A percentile compares a stretch with the other conserved stretches of the same genome.
Conservation (phyloP, 2,113 vertebrate species). For the Pycnonotus jocosus region DNA sequence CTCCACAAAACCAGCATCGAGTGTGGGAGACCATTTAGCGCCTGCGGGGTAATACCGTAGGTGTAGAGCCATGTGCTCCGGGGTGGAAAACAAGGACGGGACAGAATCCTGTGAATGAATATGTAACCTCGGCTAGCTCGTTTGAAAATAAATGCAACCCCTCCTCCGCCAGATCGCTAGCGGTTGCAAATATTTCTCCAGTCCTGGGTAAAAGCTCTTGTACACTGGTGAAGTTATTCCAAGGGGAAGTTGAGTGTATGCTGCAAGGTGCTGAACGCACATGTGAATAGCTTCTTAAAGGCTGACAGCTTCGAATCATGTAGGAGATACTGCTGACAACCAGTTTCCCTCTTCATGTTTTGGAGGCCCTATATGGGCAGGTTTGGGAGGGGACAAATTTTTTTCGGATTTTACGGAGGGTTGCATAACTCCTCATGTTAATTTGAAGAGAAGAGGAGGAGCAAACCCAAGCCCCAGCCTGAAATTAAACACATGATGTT, state of each 20-base stretch:
- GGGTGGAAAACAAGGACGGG: neutral
- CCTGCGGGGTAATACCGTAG: neutral
- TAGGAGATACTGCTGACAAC: neutral
- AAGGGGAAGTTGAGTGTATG: too few relatives aligned
- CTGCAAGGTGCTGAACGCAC: neutral
- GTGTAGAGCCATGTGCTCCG: rapidly evolving
- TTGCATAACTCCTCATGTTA: slow-evolving; percentile 1
- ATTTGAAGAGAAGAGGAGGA: neutral
- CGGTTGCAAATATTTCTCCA: neutral
- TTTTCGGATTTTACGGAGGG: neutral
- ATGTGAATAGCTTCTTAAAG: neutral
- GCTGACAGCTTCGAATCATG: neutral
- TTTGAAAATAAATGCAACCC: neutral
- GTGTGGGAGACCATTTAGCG: neutral
- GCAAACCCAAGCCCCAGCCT: neutral
- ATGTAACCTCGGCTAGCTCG: neutral
- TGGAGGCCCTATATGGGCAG: neutral
- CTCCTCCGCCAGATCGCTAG: too few relatives aligned
- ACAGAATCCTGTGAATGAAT: neutral
- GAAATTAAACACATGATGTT: neutral
- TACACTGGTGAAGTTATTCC: neutral
- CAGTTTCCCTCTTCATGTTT: rapidly evolving
- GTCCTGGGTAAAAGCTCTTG: neutral
- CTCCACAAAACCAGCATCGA: neutral
- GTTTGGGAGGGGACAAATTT: neutral